Base-by-base conservation (phyloP, 2,113 vertebrate genomes). In the Hippocampus zosterae region DNA sequence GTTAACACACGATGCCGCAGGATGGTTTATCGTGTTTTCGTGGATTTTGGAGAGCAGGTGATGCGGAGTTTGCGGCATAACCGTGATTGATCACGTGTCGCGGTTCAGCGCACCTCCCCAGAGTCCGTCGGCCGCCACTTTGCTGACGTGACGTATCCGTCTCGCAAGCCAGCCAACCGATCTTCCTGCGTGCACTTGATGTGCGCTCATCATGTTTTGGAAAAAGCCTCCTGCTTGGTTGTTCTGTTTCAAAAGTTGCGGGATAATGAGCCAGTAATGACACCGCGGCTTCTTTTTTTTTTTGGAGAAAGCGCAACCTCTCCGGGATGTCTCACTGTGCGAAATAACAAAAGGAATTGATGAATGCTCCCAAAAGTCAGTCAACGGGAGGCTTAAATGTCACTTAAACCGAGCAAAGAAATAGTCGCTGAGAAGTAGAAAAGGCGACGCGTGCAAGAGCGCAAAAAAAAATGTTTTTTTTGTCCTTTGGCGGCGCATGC, bases 51-150 rank as follows among this genome's bases (percentile, higher is more conserved):
- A 77, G 64, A 78, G 78, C 82, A 87, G 81, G 79, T 83, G 82
- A 6, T 59, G 60, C 70, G 71, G 72, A 40, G 78, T 71, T 68
- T 33, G 56, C 52, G 69, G 61, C 67, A 69, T 68, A 71, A 72
- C 78, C 65, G 81, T 87, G 85, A 90, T 87, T 89, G 87, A 89
- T 84, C 81, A 81, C 46, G 77, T 72, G 85, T 55, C 67, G 67
- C 42, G 75, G 75, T 68, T 74, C 72, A 42, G 73, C 72, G 76
- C 85, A 74, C 77, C 82, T 79, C 80, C 79, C 79, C 76, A 52
- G 83, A 81, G 83, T 76, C 73, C 71, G 75, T 76, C 80, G 85
- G 79, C 81, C 78, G 81, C 81, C 74, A 65, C 84, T 80, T 81
- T 83, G 75, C 76, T 55, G 67, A 53, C 57, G 80, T 85, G 84